These are phyloP conservation scores for Catharus fuscescens DNA, from an alignment of 2,113 vertebrate genomes.

Conservation along the genomic window DNA sequence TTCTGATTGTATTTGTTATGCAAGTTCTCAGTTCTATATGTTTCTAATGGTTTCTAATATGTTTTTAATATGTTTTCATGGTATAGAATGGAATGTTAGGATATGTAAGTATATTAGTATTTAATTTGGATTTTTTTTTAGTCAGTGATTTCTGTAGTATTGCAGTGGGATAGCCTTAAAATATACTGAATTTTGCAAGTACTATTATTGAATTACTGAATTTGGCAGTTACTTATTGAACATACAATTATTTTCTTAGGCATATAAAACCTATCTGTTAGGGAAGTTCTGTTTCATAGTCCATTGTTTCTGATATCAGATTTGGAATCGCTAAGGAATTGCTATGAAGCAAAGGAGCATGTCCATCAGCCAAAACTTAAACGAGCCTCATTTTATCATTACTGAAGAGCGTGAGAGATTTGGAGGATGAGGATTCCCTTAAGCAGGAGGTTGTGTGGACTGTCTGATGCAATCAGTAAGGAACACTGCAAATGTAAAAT, in stretches of 20 bases:
- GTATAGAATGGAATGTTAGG: not conserved
- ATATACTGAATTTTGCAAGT: not conserved
- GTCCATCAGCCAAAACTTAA: not conserved
- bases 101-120: not conserved
- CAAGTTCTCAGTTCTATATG: not conserved
- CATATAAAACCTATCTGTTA: not conserved
- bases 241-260: not conserved
- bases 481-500: not conserved
- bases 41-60: not conserved
- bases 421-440: not conserved
- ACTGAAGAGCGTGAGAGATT: not conserved
- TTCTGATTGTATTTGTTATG: not conserved
- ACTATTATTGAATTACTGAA: not conserved
- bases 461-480: not conserved
- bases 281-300: not conserved
- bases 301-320: not conserved
- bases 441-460: not conserved
- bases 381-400: not conserved
- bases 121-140: not conserved
- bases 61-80: not conserved
- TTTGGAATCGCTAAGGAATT: not conserved
- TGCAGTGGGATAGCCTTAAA: not conserved
- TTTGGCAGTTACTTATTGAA: not conserved
- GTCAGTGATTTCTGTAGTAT: not conserved
- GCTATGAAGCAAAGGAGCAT: not conserved